phyloP scores from a whole-genome alignment of 2,113 vertebrate species.

The Trematocara nigrifrons region DNA sequence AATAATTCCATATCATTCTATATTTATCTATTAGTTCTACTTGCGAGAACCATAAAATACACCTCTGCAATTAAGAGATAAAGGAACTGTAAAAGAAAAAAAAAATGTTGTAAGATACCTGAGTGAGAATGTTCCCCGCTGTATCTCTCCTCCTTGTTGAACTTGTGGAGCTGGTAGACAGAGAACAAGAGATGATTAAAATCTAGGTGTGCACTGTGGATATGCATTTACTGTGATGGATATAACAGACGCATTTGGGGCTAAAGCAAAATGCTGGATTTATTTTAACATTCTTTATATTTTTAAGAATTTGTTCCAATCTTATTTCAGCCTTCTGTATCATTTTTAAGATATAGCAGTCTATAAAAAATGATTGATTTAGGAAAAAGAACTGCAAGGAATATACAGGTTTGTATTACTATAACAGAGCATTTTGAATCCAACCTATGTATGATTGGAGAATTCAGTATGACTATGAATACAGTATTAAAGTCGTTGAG shows the following conservation, averaged over 20 bases:
- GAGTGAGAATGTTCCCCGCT: conserved; percentile 80
- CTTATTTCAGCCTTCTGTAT: background rate
- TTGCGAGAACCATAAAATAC: background rate
- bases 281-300: background rate
- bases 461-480: background rate
- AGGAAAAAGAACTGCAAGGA: background rate
- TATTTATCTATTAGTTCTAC: background rate
- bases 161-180: conserved; percentile 76
- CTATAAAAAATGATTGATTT: background rate
- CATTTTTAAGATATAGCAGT: background rate
- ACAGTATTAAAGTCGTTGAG: background rate
- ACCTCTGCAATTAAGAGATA: background rate
- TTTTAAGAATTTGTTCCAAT: background rate
- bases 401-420: background rate
- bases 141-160: conserved; percentile 76
- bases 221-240: background rate
- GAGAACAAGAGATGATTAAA: conserved; percentile 2
- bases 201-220: background rate
- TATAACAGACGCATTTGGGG: background rate
- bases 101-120: conserved; percentile 68
- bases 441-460: background rate
- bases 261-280: background rate
- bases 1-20: background rate
- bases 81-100: background rate
- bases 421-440: background rate